A percentile compares a stretch with the other conserved stretches of the same genome.
Conservation (phyloP, 2,888 invertebrate genomes). For the Apodemia zela region DNA sequence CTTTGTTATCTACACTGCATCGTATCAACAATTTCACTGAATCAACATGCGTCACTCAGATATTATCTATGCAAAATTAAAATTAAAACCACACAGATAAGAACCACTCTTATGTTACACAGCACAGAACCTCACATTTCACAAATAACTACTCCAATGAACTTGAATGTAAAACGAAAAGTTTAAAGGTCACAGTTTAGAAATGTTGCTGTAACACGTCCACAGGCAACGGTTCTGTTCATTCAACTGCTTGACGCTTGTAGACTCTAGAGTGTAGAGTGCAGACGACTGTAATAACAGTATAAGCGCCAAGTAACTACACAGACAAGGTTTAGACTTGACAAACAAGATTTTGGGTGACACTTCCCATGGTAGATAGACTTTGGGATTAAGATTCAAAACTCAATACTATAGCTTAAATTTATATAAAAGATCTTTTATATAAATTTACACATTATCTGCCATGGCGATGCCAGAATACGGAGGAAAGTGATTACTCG, state of each 20-base stretch:
- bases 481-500: too few relatives aligned
- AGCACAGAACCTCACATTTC: conserved; percentile 15
- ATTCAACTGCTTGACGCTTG: conserved; percentile 51
- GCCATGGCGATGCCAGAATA: too few relatives aligned
- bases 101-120: background rate
- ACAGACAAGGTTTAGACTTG: conserved; percentile 30
- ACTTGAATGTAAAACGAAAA: conserved; percentile 34
- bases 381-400: background rate
- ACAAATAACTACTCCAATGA: conserved; percentile 17
- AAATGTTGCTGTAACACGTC: conserved; percentile 42
- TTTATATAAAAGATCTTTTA: too few relatives aligned
- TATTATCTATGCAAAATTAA: conserved; percentile 31
- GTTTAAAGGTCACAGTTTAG: conserved; percentile 41
- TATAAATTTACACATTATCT: too few relatives aligned
- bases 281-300: conserved; percentile 15
- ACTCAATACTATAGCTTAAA: too few relatives aligned
- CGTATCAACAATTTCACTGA: conserved; percentile 56
- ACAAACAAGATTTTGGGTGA: conserved; percentile 31
- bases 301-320: conserved; percentile 22
- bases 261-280: background rate
- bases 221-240: conserved; percentile 45
- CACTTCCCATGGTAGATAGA: conserved; percentile 18
- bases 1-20: conserved; percentile 55
- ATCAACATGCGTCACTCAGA: conserved; percentile 53
- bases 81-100: conserved; percentile 10